These are phyloP conservation scores for Frieseomelitta varia DNA, from an alignment of 1,140 invertebrate species.

Conservation along the genomic window DNA sequence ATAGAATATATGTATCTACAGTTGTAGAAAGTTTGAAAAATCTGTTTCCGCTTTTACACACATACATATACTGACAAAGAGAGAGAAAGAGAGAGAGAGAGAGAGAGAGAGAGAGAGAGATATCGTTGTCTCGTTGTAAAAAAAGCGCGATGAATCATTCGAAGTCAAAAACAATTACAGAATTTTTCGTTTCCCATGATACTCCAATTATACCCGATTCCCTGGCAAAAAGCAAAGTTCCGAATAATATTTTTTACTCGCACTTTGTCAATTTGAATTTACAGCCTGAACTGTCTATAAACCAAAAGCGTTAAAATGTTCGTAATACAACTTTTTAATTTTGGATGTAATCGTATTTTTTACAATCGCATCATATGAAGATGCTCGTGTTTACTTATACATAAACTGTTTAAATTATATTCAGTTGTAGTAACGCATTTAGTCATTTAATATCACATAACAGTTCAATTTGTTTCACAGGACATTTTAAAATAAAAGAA, in stretches of 20 bases:
- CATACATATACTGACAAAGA: too few relatives aligned
- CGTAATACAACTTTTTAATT: too few relatives aligned
- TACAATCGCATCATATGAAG: too few relatives aligned
- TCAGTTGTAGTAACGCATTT: too few relatives aligned
- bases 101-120: neutral
- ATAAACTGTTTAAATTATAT: too few relatives aligned
- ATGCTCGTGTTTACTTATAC: too few relatives aligned
- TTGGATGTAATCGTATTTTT: too few relatives aligned
- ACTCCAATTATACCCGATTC: neutral
- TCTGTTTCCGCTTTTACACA: neutral
- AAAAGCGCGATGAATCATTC: neutral
- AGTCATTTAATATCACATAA: too few relatives aligned
- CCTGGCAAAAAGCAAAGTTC: neutral
- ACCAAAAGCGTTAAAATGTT: neutral
- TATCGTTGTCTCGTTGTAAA: neutral
- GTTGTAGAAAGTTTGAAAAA: neutral
- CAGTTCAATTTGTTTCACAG: too few relatives aligned
- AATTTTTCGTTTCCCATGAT: neutral
- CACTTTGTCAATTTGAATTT: neutral
- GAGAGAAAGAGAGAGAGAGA: too few relatives aligned
- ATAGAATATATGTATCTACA: neutral
- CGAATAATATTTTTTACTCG: neutral
- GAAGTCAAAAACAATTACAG: neutral
- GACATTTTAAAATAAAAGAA: too few relatives aligned
- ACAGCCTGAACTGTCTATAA: neutral